A percentile compares a stretch with the other conserved stretches of the same genome.
Conservation (phyloP, 2,797 vertebrate species). For the Coregonus ussuriensis region DNA sequence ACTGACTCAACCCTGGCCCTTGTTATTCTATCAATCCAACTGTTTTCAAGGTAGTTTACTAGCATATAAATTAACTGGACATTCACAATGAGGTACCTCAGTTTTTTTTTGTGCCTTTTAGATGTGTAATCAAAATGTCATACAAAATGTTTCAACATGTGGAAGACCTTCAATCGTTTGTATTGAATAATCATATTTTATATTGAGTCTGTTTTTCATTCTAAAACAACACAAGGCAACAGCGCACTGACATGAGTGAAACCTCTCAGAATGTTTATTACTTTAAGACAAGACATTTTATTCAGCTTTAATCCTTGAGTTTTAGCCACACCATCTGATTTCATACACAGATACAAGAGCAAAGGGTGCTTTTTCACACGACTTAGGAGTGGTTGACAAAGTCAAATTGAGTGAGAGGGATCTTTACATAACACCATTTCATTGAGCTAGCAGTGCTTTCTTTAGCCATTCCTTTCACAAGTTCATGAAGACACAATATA, state of each 20-base stretch:
- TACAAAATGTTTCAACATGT: background rate
- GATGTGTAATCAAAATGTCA: background rate
- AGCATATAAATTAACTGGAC: background rate
- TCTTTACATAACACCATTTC: background rate
- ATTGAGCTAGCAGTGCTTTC: constrained; percentile 5
- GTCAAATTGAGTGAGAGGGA: background rate
- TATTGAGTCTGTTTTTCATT: background rate
- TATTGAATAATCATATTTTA: background rate
- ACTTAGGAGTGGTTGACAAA: background rate
- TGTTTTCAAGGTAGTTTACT: background rate
- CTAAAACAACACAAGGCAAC: background rate
- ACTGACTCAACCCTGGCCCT: constrained; percentile 32
- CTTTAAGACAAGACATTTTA: constrained; percentile 10
- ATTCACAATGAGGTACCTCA: background rate
- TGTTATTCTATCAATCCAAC: background rate
- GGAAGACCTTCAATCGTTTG: background rate
- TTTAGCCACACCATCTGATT: constrained; percentile 15
- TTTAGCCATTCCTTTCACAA: background rate
- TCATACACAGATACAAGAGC: constrained; percentile 1
- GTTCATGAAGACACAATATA: background rate
- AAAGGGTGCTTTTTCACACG: background rate
- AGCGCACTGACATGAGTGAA: background rate
- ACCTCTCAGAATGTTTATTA: constrained; percentile 13
- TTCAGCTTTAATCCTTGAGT: constrained; percentile 15
- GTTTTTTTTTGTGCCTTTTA: background rate